Base-by-base conservation (phyloP, 2,113 vertebrate species). In the Hydropotes inermis region DNA sequence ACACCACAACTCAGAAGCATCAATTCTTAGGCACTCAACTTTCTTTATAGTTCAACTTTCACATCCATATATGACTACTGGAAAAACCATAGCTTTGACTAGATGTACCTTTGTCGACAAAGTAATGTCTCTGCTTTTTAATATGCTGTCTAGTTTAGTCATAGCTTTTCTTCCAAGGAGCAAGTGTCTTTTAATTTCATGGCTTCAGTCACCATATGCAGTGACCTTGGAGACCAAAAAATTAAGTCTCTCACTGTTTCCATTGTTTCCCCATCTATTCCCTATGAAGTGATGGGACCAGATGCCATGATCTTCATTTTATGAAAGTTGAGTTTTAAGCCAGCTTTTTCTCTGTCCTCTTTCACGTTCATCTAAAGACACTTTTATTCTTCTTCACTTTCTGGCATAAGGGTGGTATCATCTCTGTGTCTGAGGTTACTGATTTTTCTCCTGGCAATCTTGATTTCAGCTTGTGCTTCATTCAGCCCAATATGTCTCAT, bases 331-430 rank as follows among this genome's bases (percentile, higher is more conserved):
- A 67, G 64, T 36, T 67, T 36, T 21, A 36, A 36, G 64, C 33
- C 64, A 67, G 33, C 4, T 36, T 67, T 67, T 67, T 67, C 17
- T 21, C 33, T 36, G 33, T n/a, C 64, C 33, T 67, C 8, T 67
- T 36, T 67, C 33, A 36, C 19, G 11, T 36, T 36, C 17, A 36
- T 67, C 17, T 36, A 21, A 8, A 36, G 17, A 36, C 0, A 0
- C 17, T 67, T 67, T 21, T 36, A 33, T 67, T 67, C 17, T n/a
- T 64, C 15, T n/a, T 67, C 64, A 21, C 16, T 21, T 21, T 67
- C 64, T 36, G 33, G 15, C 33, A 36, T 21, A 36, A 67, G 17
- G 1, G 33, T 36, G 17, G 33, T 36, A 36, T 67, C 17, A 67
- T 67, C 33, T 67, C 17, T 36, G 2, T 67, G 10, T 67, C 33